These are phyloP conservation scores for Ethmia dodecea DNA, from an alignment of 2,888 invertebrate genomes.

Conservation along the genomic window DNA sequence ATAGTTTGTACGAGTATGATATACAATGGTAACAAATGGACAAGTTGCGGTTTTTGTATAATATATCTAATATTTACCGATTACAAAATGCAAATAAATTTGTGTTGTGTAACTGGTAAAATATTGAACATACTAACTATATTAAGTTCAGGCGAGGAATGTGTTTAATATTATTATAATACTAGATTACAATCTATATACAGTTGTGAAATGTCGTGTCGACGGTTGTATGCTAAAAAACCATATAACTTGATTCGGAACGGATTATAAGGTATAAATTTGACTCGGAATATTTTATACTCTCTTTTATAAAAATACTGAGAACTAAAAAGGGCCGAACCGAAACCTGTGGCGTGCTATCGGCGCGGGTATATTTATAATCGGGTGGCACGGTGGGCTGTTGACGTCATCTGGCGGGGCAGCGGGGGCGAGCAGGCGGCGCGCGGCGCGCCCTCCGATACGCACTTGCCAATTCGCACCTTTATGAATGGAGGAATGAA, in stretches of 20 bases:
- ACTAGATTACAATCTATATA: neutral
- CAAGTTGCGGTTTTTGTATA: too few relatives aligned
- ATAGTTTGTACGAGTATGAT: too few relatives aligned
- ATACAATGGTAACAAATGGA: too few relatives aligned
- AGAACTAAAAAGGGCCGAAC: slow-evolving; percentile 43
- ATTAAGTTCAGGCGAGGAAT: too few relatives aligned
- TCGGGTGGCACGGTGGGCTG: slow-evolving; percentile 61
- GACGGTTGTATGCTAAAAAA: neutral
- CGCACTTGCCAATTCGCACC: slow-evolving; percentile 74
- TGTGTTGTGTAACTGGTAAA: too few relatives aligned
- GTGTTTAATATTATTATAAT: too few relatives aligned
- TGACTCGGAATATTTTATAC: slow-evolving; percentile 15
- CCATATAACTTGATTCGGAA: slow-evolving; percentile 2
- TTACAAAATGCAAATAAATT: too few relatives aligned
- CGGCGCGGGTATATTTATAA: slow-evolving; percentile 69
- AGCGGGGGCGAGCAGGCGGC: slow-evolving; percentile 29
- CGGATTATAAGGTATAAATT: slow-evolving; percentile 1
- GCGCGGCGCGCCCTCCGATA: slow-evolving; percentile 57
- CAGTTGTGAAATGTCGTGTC: slow-evolving; percentile 2
- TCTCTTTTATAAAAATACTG: slow-evolving; percentile 28
- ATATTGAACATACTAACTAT: too few relatives aligned
- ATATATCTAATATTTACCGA: too few relatives aligned
- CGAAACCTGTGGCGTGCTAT: slow-evolving; percentile 71
- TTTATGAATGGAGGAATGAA: slow-evolving; percentile 71
- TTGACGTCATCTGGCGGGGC: slow-evolving; percentile 64